Evolutionary conservation across 2,113 vertebrate genomes (phyloP), one percentile per base, ranked within the genome.

Genomic region (Alouatta palliata): DNA sequence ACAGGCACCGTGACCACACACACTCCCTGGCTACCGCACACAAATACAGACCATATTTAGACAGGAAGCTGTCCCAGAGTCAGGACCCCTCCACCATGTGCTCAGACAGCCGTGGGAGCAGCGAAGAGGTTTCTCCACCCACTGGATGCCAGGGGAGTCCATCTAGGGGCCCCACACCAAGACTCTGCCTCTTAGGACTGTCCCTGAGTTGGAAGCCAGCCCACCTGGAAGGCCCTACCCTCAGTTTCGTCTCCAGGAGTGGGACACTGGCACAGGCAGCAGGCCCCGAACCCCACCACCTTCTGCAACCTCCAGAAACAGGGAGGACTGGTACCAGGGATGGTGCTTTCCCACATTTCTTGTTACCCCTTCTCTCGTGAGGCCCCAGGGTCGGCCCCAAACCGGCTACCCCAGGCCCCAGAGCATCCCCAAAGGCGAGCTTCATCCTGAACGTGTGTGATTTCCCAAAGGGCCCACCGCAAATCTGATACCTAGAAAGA

Each of bases 361-460:
- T 75, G 6, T 0, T 16, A 16, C 9, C 52, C 2, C 9, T 16
- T 49, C 1, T 0, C 23, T 2, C 4, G 25, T 37, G 27, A 40
- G 68, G 40, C 9, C 52, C 2, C n/a, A 40, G 8, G 20, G 45
- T 13, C 58, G 10, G 1, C 54, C 45, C n/a, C 17, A 2, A n/a
- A 45, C 13, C 1, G 3, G 47, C 35, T 20, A 40, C 0, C 9
- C 49, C 9, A n/a, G 49, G 87, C 20, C 84, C 49, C 8, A 16
- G 37, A 10, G 10, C 30, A 2, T 17, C 79, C 76, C 70, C 1
- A 4, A 56, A 8, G 19, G 45, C 7, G 17, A 47, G 47, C 56
- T 20, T 17, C 8, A 9, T 30, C 54, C 71, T 32, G 23, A 35
- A 54, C 3, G 0, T 1, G 0, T 0, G 1, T n/a, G 1, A 9